Evolutionary conservation across 2,888 invertebrate genomes (phyloP), one percentile per base, ranked within the genome.

Genomic region (Amitus sp.): DNA sequence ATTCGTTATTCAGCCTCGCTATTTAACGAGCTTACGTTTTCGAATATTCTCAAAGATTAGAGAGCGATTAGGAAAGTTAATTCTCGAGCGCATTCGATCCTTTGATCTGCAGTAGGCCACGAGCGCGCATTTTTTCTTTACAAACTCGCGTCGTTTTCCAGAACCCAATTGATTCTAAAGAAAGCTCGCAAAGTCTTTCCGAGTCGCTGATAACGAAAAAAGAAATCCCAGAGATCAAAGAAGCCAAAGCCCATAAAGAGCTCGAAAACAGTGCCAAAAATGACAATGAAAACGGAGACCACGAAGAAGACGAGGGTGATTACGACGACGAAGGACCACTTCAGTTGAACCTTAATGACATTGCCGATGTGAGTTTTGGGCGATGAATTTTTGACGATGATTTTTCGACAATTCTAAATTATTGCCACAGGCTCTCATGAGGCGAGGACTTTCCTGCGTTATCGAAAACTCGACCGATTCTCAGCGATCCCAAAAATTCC

Each of bases 401-500:
- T 46, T 45, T 5, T 17, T n/a, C n/a, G n/a, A n/a, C n/a, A n/a
- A n/a, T n/a, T n/a, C n/a, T n/a, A n/a, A n/a, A n/a, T n/a, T n/a
- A n/a, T n/a, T n/a, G n/a, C n/a, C 9, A 28, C 67, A 86, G 86
- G 80, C 83, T 57, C 69, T 86, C 70, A 82, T 86, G 73, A 93
- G 93, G 58, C 90, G 91, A 82, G 94, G n/a, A n/a, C n/a, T 95
- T 90, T 95, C 95, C 83, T 95, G 95, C 82, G n/a, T n/a, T n/a
- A 89, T 93, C 73, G 93, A 93, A 68, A 89, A 90, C 73, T 88
- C 87, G 62, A 90, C 91, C 23, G 90, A 91, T 78, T 90, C 91
- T 4, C 75, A 76, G 40, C 86, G 89, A 71, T 87, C 88, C 76
- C 88, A 90, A 68, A 88, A 87, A 70, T 84, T 91, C 65, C 93